These are phyloP conservation scores for Lagria hirta DNA, from an alignment of 2,888 invertebrate genomes.

Conservation along the genomic window DNA sequence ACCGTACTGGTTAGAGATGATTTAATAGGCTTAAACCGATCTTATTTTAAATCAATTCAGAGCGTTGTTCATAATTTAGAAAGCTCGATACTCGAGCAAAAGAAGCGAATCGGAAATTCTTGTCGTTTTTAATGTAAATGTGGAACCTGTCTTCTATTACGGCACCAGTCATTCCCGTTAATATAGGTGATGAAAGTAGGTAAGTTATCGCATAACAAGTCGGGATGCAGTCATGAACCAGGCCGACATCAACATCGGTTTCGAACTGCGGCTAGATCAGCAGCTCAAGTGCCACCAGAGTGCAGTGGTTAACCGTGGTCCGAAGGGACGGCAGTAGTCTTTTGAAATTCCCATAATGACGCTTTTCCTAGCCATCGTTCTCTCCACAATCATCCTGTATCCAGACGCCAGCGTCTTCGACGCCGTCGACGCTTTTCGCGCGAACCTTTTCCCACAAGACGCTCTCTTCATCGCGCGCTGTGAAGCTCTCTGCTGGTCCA, in stretches of 20 bases:
- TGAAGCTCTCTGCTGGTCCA: slow-evolving; percentile 60
- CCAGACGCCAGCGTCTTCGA: slow-evolving; percentile 39
- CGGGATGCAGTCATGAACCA: slow-evolving; percentile 29
- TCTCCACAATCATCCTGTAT: slow-evolving; percentile 30
- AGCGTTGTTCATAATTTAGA: too few relatives aligned
- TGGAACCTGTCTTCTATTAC: slow-evolving; percentile 10
- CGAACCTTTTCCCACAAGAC: slow-evolving; percentile 56
- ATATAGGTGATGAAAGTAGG: slow-evolving; percentile 34
- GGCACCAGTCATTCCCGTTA: slow-evolving; percentile 20
- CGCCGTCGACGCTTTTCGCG: slow-evolving; percentile 52
- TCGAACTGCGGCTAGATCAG: slow-evolving; percentile 36
- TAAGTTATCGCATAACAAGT: slow-evolving; percentile 29
- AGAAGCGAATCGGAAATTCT: slow-evolving; percentile 1
- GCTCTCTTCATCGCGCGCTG: slow-evolving; percentile 63
- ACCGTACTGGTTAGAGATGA: too few relatives aligned
- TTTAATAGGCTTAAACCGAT: too few relatives aligned
- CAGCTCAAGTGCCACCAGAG: slow-evolving; percentile 36
- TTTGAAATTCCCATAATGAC: slow-evolving; percentile 30
- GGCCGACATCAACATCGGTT: too few relatives aligned
- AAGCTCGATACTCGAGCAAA: not conserved
- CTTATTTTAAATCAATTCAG: too few relatives aligned
- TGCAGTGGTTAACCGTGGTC: slow-evolving; percentile 26
- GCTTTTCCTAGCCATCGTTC: slow-evolving; percentile 31
- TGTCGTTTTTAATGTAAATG: not conserved
- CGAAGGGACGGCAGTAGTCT: slow-evolving; percentile 28